Evolutionary conservation across 2,888 invertebrate genomes (phyloP), one percentile per base, ranked within the genome.

Genomic region (Rhorus exstirpatorius): DNA sequence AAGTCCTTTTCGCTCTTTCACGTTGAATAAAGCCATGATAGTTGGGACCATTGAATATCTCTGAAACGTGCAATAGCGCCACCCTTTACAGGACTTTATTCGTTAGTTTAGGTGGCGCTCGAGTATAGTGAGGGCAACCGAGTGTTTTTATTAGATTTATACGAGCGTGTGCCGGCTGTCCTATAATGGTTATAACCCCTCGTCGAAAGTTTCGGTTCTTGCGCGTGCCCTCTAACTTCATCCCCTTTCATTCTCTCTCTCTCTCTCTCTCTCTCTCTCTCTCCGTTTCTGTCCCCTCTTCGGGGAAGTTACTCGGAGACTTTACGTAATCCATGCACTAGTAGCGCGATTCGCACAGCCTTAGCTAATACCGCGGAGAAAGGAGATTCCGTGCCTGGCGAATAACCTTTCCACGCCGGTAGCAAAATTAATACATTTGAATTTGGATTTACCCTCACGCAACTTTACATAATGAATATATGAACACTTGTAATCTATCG

Each of bases 91-190:
- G 14, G 60, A 53, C 60, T 79, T 79, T 74, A 68, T 74, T 68
- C 60, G 61, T 61, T 44, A 61, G 53, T 17, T 51, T 68, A 41
- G 58, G 35, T 38, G 38, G 49, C 4, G 19, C 65, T 55, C 65
- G 31, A 41, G 65, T 67, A 44, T 60, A 75, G 58, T n/a, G 63
- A 70, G 61, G 58, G 68, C 35, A 80, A 76, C 58, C 83, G 74
- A 82, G 79, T 76, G 83, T 86, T 87, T 85, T 83, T 85, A 87
- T 88, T 87, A 87, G 83, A 86, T 84, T 87, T 86, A 83, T 84
- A 85, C 85, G 51, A 51, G 76, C 79, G 53, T 78, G 72, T 72
- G 65, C 79, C 81, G 67, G 76, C 71, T 76, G 71, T 53, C 81
- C 49, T 65, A 31, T 49, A 71, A 71, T n/a, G 70, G 70, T 76